Conservation (phyloP, 2,113 vertebrate species). For the Phaethornis superciliosus region DNA sequence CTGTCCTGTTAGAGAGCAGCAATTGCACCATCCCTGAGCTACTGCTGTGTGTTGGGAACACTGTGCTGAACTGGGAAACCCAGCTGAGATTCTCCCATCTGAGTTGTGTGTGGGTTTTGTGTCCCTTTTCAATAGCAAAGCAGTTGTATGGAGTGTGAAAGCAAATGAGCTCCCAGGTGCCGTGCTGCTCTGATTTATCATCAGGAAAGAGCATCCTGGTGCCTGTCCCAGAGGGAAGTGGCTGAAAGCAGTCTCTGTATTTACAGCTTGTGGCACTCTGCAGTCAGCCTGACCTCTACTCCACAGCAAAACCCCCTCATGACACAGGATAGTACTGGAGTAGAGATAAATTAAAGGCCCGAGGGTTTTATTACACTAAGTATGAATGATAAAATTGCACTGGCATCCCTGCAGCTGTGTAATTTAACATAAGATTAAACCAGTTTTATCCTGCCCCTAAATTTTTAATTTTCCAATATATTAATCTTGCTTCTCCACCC, state of each 20-base stretch:
- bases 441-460: conserved; percentile 3
- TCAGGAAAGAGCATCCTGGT: background rate
- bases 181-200: background rate
- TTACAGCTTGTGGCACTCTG: background rate
- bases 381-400: conserved; percentile 24
- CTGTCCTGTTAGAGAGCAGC: background rate
- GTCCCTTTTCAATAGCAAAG: background rate
- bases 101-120: background rate
- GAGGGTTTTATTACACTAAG: background rate
- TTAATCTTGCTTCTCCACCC: background rate
- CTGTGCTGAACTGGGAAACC: background rate
- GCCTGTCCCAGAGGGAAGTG: background rate
- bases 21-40: background rate
- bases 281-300: background rate
- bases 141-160: background rate
- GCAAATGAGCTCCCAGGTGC: background rate
- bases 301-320: background rate
- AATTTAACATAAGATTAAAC: conserved; percentile 7
- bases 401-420: background rate
- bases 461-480: conserved; percentile 47
- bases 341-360: conserved; percentile 18
- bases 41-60: background rate
- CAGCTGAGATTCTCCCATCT: background rate
- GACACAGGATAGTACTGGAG: background rate
- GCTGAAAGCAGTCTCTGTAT: background rate